Percentiles rank a stretch among this genome's conserved stretches.
Conservation (phyloP, 1,140 invertebrate genomes). For the Leptinotarsa undecemlineata region DNA sequence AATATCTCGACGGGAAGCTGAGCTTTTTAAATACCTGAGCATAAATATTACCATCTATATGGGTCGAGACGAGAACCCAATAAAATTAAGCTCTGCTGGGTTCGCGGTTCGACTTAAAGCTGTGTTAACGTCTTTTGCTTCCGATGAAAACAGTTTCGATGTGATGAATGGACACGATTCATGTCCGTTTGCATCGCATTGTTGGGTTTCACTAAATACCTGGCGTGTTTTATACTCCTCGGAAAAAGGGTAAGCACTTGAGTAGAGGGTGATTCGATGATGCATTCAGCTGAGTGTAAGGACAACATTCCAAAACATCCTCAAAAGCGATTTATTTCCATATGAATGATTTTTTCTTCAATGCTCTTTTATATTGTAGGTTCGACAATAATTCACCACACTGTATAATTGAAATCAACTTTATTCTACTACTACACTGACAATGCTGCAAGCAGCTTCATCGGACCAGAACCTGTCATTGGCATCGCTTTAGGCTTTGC, state of each 20-base stretch:
- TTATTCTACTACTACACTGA: too few relatives aligned
- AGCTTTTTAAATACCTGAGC: conserved; percentile 25
- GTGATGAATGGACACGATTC: conserved; percentile 9
- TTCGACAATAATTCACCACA: too few relatives aligned
- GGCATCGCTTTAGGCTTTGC: too few relatives aligned
- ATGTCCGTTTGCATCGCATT: not conserved
- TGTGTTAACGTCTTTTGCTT: not conserved
- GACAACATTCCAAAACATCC: too few relatives aligned
- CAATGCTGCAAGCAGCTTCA: too few relatives aligned
- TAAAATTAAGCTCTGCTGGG: conserved; percentile 17
- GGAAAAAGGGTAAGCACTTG: not conserved
- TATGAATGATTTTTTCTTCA: too few relatives aligned
- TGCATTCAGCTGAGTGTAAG: too few relatives aligned
- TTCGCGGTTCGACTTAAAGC: not conserved
- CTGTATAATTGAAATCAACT: too few relatives aligned
- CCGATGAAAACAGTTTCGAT: conserved; percentile 9
- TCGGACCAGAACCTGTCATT: too few relatives aligned
- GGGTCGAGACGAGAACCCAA: conserved; percentile 22
- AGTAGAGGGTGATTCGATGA: not conserved
- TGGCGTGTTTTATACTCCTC: not conserved
- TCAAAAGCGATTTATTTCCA: too few relatives aligned
- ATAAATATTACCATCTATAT: conserved; percentile 24
- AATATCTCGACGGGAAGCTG: conserved; percentile 33
- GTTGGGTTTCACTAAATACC: conserved; percentile 1
- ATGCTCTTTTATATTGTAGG: too few relatives aligned